Conservation (phyloP, 2,888 invertebrate species). For the Margaritifera margaritifera region DNA sequence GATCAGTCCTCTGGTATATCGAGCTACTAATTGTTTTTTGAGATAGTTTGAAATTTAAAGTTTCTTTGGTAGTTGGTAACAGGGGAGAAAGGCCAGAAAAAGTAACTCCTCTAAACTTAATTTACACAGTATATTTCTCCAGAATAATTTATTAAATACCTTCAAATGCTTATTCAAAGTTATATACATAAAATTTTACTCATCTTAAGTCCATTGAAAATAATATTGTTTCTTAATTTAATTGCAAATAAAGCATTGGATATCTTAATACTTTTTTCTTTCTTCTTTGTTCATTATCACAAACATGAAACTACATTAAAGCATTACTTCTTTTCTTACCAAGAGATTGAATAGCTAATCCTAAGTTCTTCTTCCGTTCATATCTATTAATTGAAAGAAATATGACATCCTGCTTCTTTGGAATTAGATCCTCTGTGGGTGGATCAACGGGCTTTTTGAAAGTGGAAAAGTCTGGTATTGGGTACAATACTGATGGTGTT, state of each 20-base stretch:
- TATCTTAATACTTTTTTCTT: neutral
- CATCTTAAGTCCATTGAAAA: neutral
- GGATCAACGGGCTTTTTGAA: conserved; percentile 57
- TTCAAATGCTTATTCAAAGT: no score
- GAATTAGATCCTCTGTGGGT: conserved; percentile 56
- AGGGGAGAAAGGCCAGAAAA: no score
- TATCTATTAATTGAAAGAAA: conserved; percentile 97
- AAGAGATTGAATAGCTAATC: conserved; percentile 87
- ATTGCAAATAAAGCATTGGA: neutral
- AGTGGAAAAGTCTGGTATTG: conserved; percentile 86
- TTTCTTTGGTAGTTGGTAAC: no score
- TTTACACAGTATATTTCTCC: no score
- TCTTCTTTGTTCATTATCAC: neutral
- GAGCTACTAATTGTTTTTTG: no score
- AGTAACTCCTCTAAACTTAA: no score
- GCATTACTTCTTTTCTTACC: conserved; percentile 72
- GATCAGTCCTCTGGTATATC: no score
- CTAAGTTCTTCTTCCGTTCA: conserved; percentile 96
- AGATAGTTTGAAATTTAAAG: no score
- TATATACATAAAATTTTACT: no score
- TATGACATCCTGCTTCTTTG: conserved; percentile 71
- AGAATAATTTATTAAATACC: no score
- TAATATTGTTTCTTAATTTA: neutral
- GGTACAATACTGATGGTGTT: conserved; percentile 90
- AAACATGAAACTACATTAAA: neutral